Evolutionary conservation across 2,113 vertebrate genomes (phyloP).

Genomic region (Coregonus clupeaformis): DNA sequence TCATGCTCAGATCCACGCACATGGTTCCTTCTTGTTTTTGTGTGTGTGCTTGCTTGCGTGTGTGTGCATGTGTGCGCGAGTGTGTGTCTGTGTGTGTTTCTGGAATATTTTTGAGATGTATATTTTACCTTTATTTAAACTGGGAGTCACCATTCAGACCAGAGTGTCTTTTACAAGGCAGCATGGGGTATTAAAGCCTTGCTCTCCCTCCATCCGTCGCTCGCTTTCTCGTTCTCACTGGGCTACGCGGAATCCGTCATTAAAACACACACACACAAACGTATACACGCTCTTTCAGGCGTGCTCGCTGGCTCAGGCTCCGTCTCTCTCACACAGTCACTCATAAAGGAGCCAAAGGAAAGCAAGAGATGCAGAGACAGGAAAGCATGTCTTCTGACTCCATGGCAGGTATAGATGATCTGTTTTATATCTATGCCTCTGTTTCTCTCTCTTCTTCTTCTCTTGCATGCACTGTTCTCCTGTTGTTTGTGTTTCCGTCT

Average conservation of each 20-base stretch:
- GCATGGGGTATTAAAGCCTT: constrained; percentile 22
- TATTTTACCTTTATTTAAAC: no score
- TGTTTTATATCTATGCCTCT: neutral
- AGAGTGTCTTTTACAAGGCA: no score
- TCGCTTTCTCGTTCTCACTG: neutral
- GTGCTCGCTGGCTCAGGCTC: neutral
- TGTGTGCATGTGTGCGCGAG: neutral
- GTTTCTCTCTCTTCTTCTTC: neutral
- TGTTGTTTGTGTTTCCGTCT: neutral
- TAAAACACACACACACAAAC: constrained; percentile 2
- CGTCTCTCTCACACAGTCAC: neutral
- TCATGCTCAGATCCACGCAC: constrained; percentile 29
- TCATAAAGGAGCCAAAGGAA: constrained; percentile 17
- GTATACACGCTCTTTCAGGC: neutral
- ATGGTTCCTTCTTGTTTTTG: neutral
- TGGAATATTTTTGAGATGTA: neutral
- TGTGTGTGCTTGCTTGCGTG: neutral
- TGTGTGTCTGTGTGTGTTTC: neutral
- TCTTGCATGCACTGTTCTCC: neutral
- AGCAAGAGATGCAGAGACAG: constrained; percentile 20
- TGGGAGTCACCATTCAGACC: no score
- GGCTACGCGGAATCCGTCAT: neutral
- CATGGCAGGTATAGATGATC: constrained; percentile 31
- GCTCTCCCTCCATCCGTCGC: neutral
- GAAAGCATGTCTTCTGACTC: constrained; percentile 40